Evolutionary conservation across 2,797 vertebrate species (phyloP).

Genomic region (Sardinella longiceps): DNA sequence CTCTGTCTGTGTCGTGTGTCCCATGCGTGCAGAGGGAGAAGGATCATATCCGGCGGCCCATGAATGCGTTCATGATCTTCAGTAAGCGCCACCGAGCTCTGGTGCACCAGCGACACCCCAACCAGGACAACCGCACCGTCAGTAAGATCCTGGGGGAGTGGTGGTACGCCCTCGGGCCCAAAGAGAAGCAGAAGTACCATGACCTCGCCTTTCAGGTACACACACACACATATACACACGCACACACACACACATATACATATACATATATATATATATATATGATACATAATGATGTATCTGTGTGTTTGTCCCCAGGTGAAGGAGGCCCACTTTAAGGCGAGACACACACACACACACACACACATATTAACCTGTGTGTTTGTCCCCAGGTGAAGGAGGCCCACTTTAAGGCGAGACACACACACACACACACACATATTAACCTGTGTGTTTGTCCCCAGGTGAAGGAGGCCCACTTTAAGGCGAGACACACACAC

Average conservation of each 20-base stretch:
- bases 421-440: neutral
- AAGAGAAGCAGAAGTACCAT: conserved; percentile 95
- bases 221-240: conserved; percentile 18
- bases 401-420: too few relatives aligned
- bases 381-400: too few relatives aligned
- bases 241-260: conserved; percentile 2
- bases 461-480: too few relatives aligned
- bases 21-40: conserved; percentile 90
- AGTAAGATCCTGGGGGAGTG: conserved; percentile 96
- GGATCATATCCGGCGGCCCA: conserved; percentile 91
- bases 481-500: too few relatives aligned
- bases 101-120: conserved; percentile 92
- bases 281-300: too few relatives aligned
- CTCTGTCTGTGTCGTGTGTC: neutral
- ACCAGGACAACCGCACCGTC: conserved; percentile 94
- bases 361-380: too few relatives aligned
- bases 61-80: conserved; percentile 98
- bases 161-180: conserved; percentile 93
- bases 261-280: too few relatives aligned
- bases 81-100: conserved; percentile 92
- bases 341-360: too few relatives aligned
- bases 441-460: too few relatives aligned
- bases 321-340: too few relatives aligned
- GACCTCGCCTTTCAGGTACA: conserved; percentile 92
- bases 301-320: too few relatives aligned